Evolutionary conservation across 2,113 vertebrate species (phyloP).

Genomic region (Ceyx margarethae): DNA sequence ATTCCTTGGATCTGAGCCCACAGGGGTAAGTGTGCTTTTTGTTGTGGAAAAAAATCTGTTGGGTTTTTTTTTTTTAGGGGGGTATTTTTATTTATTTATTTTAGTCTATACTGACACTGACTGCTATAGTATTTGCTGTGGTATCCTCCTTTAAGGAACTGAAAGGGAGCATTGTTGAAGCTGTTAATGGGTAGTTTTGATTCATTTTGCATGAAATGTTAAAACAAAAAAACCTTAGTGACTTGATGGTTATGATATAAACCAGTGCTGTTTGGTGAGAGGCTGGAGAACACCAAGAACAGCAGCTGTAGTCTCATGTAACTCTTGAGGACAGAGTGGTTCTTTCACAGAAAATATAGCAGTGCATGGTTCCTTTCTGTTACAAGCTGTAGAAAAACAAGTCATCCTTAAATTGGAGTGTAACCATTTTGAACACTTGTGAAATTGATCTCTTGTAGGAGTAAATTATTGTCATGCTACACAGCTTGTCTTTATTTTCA

Average conservation of each 20-base stretch:
- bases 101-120: background rate
- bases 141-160: background rate
- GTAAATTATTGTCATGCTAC: background rate
- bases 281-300: background rate
- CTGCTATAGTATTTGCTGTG: background rate
- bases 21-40: slow-evolving; percentile 83
- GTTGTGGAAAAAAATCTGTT: background rate
- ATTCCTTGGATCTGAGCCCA: slow-evolving; percentile 96
- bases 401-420: background rate
- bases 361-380: background rate
- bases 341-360: background rate
- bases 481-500: background rate
- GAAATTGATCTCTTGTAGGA: background rate
- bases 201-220: background rate
- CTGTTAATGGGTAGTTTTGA: background rate
- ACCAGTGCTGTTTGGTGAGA: background rate
- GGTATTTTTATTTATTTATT: too few relatives aligned
- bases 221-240: background rate
- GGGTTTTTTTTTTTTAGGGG: too few relatives aligned
- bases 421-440: background rate
- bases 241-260: background rate
- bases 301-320: background rate
- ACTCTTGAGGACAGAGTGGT: background rate
- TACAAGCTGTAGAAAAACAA: background rate
- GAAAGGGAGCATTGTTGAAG: background rate